A percentile compares a stretch with the other conserved stretches of the same genome.
phyloP scores from a whole-genome alignment of 92 coral and sea anemone species.

The Anthopleura xanthogrammica region DNA sequence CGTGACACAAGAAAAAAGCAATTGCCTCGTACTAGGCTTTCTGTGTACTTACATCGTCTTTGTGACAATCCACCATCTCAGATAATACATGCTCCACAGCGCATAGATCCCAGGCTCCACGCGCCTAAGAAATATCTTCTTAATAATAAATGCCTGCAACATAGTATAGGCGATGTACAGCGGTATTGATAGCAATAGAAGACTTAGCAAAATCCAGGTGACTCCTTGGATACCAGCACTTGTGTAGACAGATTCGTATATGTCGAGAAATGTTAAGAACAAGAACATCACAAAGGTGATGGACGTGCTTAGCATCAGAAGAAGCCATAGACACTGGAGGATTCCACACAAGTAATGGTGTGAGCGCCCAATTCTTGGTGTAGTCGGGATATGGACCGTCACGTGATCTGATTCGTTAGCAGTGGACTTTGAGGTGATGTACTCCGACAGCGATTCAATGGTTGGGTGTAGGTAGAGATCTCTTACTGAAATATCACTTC shows the following conservation, averaged over 20 bases:
- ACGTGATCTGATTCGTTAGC: conserved; percentile 1
- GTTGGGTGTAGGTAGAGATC: conserved; percentile 16
- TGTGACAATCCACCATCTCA: conserved; percentile 14
- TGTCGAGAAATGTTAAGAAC: conserved; percentile 3
- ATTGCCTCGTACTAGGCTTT: no score
- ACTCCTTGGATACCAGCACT: conserved; percentile 17
- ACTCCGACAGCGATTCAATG: background rate
- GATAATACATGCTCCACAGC: conserved; percentile 29
- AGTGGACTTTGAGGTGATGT: background rate
- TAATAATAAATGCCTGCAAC: conserved; percentile 12
- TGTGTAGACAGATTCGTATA: background rate
- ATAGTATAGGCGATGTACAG: conserved; percentile 14
- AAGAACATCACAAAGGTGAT: background rate
- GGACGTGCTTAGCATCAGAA: background rate
- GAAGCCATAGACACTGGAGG: conserved; percentile 3
- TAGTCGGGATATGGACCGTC: conserved; percentile 11
- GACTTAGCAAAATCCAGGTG: background rate
- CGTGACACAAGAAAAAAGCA: no score
- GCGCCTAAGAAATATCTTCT: conserved; percentile 9
- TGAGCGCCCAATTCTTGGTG: conserved; percentile 2
- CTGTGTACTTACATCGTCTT: background rate
- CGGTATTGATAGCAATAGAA: conserved; percentile 7
- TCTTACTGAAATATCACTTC: conserved; percentile 10
- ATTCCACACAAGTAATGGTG: conserved; percentile 10
- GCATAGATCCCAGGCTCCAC: conserved; percentile 29